Evolutionary conservation across 2,888 invertebrate genomes (phyloP), one percentile per base, ranked within the genome.

Genomic region (Leptopilina syphax): DNA sequence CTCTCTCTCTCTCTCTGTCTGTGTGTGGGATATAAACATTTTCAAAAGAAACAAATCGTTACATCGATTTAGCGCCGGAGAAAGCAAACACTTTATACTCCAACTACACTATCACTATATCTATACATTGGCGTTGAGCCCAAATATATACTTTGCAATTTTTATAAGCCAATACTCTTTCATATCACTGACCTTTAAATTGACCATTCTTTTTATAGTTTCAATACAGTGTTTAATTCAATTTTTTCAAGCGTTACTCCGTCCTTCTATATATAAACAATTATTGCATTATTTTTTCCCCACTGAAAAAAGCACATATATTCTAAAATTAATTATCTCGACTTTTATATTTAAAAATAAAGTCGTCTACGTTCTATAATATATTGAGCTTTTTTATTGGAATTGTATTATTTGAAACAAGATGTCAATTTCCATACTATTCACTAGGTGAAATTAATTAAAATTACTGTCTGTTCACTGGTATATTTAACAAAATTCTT

Each of bases 141-240:
- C 63, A 63, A 63, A 63, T 63, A 63, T 63, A 63, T 63, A 63
- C 63, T 63, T 63, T 63, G 63, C 63, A 63, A 63, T n/a, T 63
- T 63, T 63, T 63, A 63, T 24, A 24, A 63, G 24, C 63, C 60
- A 60, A 60, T 60, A 24, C 4, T 24, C 18, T 24, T 63, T 63
- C 24, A 18, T 63, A 63, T 63, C 63, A 63, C 63, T 63, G 24
- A 63, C 63, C 63, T 63, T 18, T 63, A 63, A 63, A 63, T 63
- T 63, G 63, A 63, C 9, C 63, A 63, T 24, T 24, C 18, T 63
- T 9, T 63, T 63, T 63, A 18, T 24, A 18, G n/a, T 57, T 13
- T 57, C 13, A 34, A 34, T 34, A 34, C 34, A 34, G 34, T 34
- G 18, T 24, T 63, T 63, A 63, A 60, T 60, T 60, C 5, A 60